Evolutionary conservation across 2,113 vertebrate genomes (phyloP), one percentile per base, ranked within the genome.

Genomic region (Chaetops frenatus): DNA sequence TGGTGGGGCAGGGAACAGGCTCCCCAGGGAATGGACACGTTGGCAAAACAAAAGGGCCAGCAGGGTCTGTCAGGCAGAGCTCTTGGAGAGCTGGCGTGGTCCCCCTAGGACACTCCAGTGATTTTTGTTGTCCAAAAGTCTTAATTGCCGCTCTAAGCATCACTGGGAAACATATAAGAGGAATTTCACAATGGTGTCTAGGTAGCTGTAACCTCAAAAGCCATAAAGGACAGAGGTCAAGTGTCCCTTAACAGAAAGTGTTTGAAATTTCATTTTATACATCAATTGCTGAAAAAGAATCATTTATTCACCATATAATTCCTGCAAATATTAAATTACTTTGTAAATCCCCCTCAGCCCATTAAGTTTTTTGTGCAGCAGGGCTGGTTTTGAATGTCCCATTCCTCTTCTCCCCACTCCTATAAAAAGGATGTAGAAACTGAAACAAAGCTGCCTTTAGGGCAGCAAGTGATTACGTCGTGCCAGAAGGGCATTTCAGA

Each of bases 401-500:
- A 15, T 76, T 90, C 81, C 70, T 56, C 64, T 72, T 51, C 44
- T 82, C 47, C 71, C 17, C 15, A 1, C n/a, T 84, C 21, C 57
- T 40, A 69, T 67, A 83, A 64, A 71, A 91, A 53, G 38, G 80
- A 77, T 29, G 24, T 67, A 45, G 28, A 29, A 92, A 73, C 29
- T 3, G 17, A 84, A 84, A 72, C 18, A 40, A 56, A 91, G 61
- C 91, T 81, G 91, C 91, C 88, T 90, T 38, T 5, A 86, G 88
- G 92, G 86, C 89, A 91, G 80, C 35, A 27, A 80, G 91, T 1
- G 5, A 88, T 81, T 60, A 15, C 44, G 44, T 21, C 27, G 51
- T 74, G 73, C 80, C 65, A 64, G 91, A 66, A 82, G 57, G 72
- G 73, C 31, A 44, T 60, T 91, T 67, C 81, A 60, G 89, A 86